Evolutionary conservation across 1,140 invertebrate species (phyloP), one percentile per base, ranked within the genome.

Genomic region (Nephotettix cincticeps): DNA sequence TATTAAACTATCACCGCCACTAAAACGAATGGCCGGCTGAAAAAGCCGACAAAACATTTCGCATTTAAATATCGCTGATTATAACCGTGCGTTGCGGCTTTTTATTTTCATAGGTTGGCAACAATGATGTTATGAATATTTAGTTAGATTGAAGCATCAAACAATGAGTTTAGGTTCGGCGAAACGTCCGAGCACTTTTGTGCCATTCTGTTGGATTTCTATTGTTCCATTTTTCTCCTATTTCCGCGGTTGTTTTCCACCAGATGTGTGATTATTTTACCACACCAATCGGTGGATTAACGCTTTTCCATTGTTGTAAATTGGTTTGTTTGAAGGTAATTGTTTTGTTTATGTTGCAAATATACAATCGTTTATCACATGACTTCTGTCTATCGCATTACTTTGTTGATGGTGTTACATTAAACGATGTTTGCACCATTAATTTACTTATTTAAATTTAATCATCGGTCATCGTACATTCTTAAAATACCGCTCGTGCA

Each of bases 1-100:
- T 61, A 61, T 61, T 61, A 14, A 61, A 25, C 27, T 29, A 29
- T 29, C 28, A n/a, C 56, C 56, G 56, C 3, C 3, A 51, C 32
- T 4, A 51, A n/a, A 51, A n/a, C 21, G 36, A 40, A 17, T 17
- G 36, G 6, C 17, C 36, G 36, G 14, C 21, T 21, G 47, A 21
- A 51, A 51, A 51, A 14, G 25, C 56, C 14, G 23, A 61, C n/a
- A 61, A 61, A 61, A 61, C 56, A 61, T 61, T 27, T 14, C 47
- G 14, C 47, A n/a, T 61, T 61, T 61, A 27, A 61, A 21, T 61
- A 14, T 11, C 14, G 56, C 56, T 29, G 56, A 61, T 61, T 61
- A 61, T 29, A 27, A 6, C 9, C 2, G n/a, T 25, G 4, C 9
- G 23, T 4, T 14, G 21, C 23, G 56, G 25, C 19, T 54, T 61